These are phyloP conservation scores for Lycaon pictus DNA, from an alignment of 2,113 vertebrate genomes.

Conservation along the genomic window DNA sequence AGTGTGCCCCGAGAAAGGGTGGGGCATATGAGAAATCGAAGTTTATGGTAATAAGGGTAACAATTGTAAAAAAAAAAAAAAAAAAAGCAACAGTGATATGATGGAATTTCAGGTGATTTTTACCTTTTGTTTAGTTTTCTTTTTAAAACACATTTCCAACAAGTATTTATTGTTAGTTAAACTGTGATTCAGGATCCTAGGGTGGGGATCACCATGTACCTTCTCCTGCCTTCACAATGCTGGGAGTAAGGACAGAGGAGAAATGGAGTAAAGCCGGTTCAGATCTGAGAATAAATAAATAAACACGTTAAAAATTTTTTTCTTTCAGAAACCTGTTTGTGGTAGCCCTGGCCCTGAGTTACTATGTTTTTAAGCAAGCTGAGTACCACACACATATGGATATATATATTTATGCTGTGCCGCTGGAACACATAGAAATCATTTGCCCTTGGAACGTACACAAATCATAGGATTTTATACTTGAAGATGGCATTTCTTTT, in stretches of 20 bases:
- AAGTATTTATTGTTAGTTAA: slow-evolving; percentile 45
- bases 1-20: not conserved
- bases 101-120: slow-evolving; percentile 29
- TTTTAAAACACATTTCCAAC: not conserved
- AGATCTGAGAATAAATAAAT: slow-evolving; percentile 82
- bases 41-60: not conserved
- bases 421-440: not conserved
- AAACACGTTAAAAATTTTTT: not conserved
- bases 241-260: not conserved
- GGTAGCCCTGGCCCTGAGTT: not conserved
- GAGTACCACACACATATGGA: not conserved
- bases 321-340: not conserved
- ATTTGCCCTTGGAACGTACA: not conserved
- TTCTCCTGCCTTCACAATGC: not conserved
- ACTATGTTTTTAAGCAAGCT: not conserved
- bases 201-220: not conserved
- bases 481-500: slow-evolving; percentile 39
- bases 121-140: not conserved
- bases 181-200: slow-evolving; percentile 43
- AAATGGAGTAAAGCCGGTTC: not conserved
- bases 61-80: not conserved
- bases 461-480: slow-evolving; percentile 23
- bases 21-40: not conserved
- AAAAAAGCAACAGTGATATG: not conserved
- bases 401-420: not conserved